These are phyloP conservation scores for Carduelis carduelis DNA, from an alignment of 2,797 vertebrate species.

Conservation along the genomic window DNA sequence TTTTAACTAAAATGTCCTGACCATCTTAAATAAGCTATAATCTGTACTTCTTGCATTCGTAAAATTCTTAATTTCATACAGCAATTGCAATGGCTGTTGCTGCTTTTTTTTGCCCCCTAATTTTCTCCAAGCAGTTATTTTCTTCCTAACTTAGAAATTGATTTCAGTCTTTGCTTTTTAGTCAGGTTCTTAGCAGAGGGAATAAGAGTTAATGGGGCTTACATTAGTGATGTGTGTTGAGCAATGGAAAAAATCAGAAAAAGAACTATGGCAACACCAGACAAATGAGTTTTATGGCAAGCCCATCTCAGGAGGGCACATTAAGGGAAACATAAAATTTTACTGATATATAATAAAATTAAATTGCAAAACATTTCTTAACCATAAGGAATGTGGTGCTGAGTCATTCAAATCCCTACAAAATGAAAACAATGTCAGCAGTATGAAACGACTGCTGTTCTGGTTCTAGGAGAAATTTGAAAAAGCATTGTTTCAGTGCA, in stretches of 20 bases:
- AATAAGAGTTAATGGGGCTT: slow-evolving; percentile 1
- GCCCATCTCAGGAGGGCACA: not conserved
- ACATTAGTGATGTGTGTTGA: not conserved
- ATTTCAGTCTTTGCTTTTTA: slow-evolving; percentile 4
- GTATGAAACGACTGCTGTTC: not conserved
- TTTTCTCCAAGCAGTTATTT: not conserved
- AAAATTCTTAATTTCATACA: not conserved
- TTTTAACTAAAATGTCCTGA: not conserved
- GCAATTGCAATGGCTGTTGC: not conserved
- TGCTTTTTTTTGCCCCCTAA: not conserved
- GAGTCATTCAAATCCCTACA: not conserved
- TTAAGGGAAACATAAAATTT: slow-evolving; percentile 5
- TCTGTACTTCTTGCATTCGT: not conserved
- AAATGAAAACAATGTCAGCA: not conserved
- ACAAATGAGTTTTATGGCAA: not conserved
- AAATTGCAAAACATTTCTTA: slow-evolving; percentile 11
- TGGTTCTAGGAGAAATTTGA: not conserved
- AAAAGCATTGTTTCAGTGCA: not conserved
- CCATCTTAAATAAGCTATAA: not conserved
- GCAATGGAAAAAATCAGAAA: not conserved
- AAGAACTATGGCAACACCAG: not conserved
- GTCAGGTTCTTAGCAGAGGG: not conserved
- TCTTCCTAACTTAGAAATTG: not conserved
- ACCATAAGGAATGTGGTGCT: slow-evolving; percentile 18
- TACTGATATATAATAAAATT: not conserved